Evolutionary conservation across 2,797 vertebrate genomes (phyloP).

Genomic region (Girardinus metallicus): DNA sequence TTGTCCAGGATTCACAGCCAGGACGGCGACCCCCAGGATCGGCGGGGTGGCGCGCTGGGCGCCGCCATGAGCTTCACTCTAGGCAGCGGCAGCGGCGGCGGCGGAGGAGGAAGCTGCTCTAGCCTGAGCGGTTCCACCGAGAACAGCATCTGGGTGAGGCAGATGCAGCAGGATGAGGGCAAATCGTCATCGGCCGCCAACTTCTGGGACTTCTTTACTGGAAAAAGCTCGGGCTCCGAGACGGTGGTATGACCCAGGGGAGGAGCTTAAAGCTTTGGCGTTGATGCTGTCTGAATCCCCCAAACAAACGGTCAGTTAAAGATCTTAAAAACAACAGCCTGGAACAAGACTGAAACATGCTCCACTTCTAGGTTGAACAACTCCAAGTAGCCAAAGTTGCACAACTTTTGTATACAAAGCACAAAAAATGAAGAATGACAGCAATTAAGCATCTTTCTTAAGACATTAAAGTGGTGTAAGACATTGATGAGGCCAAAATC

Average conservation of each 20-base stretch:
- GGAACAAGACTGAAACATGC: background rate
- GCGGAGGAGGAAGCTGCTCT: conserved; percentile 52
- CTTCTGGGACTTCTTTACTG: conserved; percentile 87
- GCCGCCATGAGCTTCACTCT: conserved; percentile 37
- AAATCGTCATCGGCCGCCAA: conserved; percentile 66
- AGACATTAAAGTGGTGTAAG: background rate
- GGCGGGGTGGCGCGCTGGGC: conserved; percentile 27
- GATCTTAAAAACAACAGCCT: background rate
- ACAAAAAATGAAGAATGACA: background rate
- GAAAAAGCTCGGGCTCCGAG: conserved; percentile 81
- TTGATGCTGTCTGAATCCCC: background rate
- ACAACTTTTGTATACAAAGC: conserved; percentile 11
- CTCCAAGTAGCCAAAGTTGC: conserved; percentile 3
- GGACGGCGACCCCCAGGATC: conserved; percentile 42
- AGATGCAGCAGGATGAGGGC: conserved; percentile 68
- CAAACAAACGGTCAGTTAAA: background rate
- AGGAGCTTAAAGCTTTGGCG: background rate
- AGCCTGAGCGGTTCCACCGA: conserved; percentile 58
- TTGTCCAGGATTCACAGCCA: conserved; percentile 41
- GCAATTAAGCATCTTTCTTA: background rate
- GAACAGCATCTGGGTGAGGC: conserved; percentile 79
- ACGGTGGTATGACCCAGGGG: conserved; percentile 79
- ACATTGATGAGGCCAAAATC: background rate
- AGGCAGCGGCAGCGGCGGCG: background rate
- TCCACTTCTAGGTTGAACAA: background rate